Evolutionary conservation across 2,797 vertebrate species (phyloP).

Genomic region (Darevskia mixta): DNA sequence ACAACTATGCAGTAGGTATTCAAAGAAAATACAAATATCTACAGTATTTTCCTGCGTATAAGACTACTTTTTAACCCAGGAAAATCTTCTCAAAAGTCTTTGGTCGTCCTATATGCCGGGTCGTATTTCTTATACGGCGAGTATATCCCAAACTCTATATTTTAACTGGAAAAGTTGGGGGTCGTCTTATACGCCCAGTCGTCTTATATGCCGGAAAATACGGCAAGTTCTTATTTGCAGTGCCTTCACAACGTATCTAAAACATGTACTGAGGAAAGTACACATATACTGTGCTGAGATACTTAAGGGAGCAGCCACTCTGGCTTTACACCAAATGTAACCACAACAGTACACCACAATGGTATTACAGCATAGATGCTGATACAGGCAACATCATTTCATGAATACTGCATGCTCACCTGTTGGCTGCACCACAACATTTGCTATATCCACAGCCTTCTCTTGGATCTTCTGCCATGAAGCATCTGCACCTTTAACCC

Average conservation of each 20-base stretch:
- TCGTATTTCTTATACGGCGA: no score
- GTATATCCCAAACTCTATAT: no score
- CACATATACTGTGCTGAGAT: neutral
- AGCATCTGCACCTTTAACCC: constrained; percentile 85
- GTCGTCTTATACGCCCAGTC: no score
- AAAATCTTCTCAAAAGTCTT: no score
- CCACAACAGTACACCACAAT: neutral
- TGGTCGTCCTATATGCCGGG: no score
- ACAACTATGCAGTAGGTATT: neutral
- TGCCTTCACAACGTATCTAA: neutral
- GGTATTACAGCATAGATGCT: neutral
- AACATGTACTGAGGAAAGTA: neutral
- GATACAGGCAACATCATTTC: neutral
- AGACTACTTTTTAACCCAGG: no score
- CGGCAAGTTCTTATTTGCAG: no score
- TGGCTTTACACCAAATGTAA: neutral
- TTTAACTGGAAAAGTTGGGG: no score
- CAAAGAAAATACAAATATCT: neutral
- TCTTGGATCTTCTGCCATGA: constrained; percentile 91
- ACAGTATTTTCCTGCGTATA: no score
- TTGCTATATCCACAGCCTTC: constrained; percentile 84
- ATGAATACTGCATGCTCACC: constrained; percentile 81
- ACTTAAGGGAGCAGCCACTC: neutral
- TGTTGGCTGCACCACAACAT: constrained; percentile 84
- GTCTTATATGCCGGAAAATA: no score